Conservation (phyloP, 2,888 invertebrate species). For the Lissocephala sabroskyi region DNA sequence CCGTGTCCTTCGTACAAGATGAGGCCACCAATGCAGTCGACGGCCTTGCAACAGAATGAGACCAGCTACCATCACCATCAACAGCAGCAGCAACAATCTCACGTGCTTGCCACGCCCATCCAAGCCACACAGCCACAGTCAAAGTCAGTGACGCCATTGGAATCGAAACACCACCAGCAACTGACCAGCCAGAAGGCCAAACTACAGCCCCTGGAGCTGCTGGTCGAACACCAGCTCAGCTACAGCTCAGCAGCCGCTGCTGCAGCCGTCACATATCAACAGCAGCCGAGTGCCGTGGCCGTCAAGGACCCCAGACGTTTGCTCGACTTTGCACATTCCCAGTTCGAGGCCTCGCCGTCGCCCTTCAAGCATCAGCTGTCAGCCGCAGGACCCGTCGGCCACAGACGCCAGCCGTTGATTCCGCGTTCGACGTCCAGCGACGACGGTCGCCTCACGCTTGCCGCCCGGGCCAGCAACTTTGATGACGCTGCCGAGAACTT, state of each 20-base stretch:
- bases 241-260: constrained; percentile 45
- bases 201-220: constrained; percentile 56
- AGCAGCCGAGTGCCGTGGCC: constrained; percentile 6
- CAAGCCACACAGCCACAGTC: constrained; percentile 12
- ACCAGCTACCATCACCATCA: constrained; percentile 30
- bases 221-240: constrained; percentile 63
- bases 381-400: no score
- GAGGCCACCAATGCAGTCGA: constrained; percentile 66
- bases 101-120: constrained; percentile 30
- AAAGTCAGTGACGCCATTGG: background rate
- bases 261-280: constrained; percentile 19
- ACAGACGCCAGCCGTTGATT: constrained; percentile 12
- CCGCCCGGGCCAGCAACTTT: constrained; percentile 46
- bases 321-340: constrained; percentile 38
- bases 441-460: constrained; percentile 36
- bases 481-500: constrained; percentile 69
- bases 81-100: no score
- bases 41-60: constrained; percentile 64
- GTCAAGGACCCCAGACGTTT: constrained; percentile 38
- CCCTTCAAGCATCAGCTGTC: constrained; percentile 8
- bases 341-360: constrained; percentile 16
- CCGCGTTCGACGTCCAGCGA: constrained; percentile 42
- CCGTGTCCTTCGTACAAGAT: constrained; percentile 34
- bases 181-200: constrained; percentile 31
- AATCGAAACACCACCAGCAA: constrained; percentile 21